phyloP scores from a whole-genome alignment of 2,888 invertebrate genomes.

The Mycalesis mineus region DNA sequence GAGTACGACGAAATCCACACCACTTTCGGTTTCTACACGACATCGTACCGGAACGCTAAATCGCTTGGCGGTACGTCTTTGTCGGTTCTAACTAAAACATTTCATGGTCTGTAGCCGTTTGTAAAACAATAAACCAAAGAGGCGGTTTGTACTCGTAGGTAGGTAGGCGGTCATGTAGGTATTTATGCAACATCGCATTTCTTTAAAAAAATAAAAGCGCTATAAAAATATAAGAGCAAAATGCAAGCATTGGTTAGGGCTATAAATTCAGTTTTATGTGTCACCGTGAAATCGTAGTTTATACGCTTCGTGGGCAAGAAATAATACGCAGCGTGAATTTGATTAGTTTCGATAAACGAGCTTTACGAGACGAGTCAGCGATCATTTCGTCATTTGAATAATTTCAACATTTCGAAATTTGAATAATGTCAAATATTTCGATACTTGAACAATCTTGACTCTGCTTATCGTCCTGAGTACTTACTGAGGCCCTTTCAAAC shows the following conservation, averaged over 20 bases:
- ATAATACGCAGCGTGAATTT: slow-evolving; percentile 50
- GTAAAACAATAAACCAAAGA: too few species aligned
- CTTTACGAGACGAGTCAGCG: slow-evolving; percentile 28
- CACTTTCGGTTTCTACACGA: too few species aligned
- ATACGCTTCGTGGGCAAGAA: slow-evolving; percentile 38
- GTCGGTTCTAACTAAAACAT: too few species aligned
- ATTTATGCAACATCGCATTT: slow-evolving; percentile 13
- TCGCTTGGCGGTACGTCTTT: too few species aligned
- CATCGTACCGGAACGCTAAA: too few species aligned
- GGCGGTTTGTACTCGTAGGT: too few species aligned
- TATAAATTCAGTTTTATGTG: slow-evolving; percentile 38
- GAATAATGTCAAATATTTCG: slow-evolving; percentile 2
- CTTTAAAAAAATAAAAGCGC: slow-evolving; percentile 21
- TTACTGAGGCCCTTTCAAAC: too few species aligned
- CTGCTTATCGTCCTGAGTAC: too few species aligned
- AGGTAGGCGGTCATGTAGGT: too few species aligned
- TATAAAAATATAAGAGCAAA: slow-evolving; percentile 24
- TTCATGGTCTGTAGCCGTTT: too few species aligned
- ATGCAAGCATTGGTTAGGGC: slow-evolving; percentile 18
- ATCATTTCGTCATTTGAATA: slow-evolving; percentile 3
- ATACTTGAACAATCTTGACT: too few species aligned
- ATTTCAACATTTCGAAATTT: slow-evolving; percentile 1
- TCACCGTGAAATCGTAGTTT: slow-evolving; percentile 44
- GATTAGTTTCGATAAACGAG: slow-evolving; percentile 46
- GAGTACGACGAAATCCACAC: too few species aligned